A percentile compares a stretch with the other conserved stretches of the same genome.
phyloP scores from a whole-genome alignment of 2,888 invertebrate species.

The Drosophila kuntzei region DNA sequence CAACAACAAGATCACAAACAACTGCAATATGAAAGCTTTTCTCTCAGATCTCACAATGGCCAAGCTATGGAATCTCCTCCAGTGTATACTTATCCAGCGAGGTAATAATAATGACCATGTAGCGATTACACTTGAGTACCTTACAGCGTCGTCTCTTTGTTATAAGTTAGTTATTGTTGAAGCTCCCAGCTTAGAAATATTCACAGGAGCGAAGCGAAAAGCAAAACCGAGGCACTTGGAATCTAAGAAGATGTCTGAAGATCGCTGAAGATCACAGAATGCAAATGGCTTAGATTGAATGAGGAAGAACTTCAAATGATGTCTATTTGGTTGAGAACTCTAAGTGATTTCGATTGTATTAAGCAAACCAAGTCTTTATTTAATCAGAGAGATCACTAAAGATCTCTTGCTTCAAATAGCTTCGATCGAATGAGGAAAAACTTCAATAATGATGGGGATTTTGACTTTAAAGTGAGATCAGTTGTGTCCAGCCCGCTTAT shows the following conservation, averaged over 20 bases:
- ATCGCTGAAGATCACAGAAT: conserved; percentile 17
- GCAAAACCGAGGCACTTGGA: conserved; percentile 8
- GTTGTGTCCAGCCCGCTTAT: neutral
- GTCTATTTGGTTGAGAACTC: neutral
- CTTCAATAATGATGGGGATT: neutral
- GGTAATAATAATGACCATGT: conserved; percentile 80
- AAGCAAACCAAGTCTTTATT: neutral
- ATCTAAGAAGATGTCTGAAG: conserved; percentile 13
- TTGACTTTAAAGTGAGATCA: neutral
- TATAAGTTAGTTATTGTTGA: conserved; percentile 41
- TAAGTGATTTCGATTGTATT: neutral
- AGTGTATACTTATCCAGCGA: conserved; percentile 68
- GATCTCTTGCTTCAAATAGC: neutral
- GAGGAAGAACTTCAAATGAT: conserved; percentile 6
- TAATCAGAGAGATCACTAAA: neutral
- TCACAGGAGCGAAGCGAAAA: neutral
- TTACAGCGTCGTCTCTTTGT: conserved; percentile 46
- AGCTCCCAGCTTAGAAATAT: conserved; percentile 23
- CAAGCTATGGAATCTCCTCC: conserved; percentile 38
- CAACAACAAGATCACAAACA: conserved; percentile 20
- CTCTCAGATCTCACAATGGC: conserved; percentile 51
- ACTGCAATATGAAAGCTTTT: conserved; percentile 74
- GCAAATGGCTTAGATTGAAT: conserved; percentile 3
- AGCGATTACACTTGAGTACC: conserved; percentile 77
- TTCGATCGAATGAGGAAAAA: neutral